A percentile compares a stretch with the other conserved stretches of the same genome.
Conservation (phyloP, 2,113 vertebrate genomes). For the Nothobranchius kuhntae region DNA sequence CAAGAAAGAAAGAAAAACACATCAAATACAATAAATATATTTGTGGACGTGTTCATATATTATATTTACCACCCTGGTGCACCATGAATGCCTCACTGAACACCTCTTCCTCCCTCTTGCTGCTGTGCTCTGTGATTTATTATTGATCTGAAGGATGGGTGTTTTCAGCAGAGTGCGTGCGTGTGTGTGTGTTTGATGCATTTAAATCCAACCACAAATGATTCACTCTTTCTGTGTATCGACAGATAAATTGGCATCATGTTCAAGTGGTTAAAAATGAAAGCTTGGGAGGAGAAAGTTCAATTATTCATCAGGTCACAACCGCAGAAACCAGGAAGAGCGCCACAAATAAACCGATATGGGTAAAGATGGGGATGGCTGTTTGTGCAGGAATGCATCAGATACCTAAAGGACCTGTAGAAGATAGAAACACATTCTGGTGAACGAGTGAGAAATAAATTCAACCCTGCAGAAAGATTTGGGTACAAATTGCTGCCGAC, state of each 20-base stretch:
- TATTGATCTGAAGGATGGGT: conserved; percentile 69
- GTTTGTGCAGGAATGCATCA: too few species aligned
- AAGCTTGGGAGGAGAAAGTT: neutral
- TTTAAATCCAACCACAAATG: conserved; percentile 53
- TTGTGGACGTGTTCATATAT: conserved; percentile 28
- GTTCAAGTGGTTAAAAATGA: too few species aligned
- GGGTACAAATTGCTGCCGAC: too few species aligned
- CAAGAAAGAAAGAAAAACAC: neutral
- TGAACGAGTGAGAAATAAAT: too few species aligned
- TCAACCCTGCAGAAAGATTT: too few species aligned
- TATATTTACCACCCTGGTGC: conserved; percentile 39
- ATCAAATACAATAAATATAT: conserved; percentile 26
- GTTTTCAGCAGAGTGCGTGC: conserved; percentile 37
- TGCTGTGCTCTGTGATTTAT: conserved; percentile 64
- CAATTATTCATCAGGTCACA: conserved; percentile 11
- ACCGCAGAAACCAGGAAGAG: conserved; percentile 5
- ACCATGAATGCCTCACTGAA: conserved; percentile 52
- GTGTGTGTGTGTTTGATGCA: conserved; percentile 15
- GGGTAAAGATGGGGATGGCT: too few species aligned
- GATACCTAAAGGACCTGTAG: too few species aligned
- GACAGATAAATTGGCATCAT: conserved; percentile 37
- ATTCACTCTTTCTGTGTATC: conserved; percentile 64
- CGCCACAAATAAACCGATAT: too few species aligned
- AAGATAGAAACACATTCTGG: too few species aligned
- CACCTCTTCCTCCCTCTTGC: conserved; percentile 51